Evolutionary conservation across 2,888 invertebrate species (phyloP).

Genomic region (Nomada fucata): DNA sequence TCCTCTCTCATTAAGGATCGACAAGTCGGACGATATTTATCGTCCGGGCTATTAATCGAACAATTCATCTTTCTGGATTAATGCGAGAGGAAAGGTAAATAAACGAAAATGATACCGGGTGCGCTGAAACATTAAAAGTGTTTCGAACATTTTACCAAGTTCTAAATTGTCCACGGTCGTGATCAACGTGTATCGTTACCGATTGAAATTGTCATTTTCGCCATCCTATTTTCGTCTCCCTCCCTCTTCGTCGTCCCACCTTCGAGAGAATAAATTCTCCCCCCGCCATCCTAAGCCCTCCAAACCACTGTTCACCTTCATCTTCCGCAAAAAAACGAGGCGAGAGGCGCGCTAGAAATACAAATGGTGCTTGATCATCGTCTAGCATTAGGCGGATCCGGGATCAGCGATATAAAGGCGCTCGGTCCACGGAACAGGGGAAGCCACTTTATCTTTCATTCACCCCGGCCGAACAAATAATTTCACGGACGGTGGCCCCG

Average conservation of each 20-base stretch:
- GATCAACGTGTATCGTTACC: too few species aligned
- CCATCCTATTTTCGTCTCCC: too few species aligned
- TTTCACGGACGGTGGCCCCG: slow-evolving; percentile 34
- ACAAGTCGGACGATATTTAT: slow-evolving; percentile 10
- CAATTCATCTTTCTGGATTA: slow-evolving; percentile 22
- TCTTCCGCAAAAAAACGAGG: neutral
- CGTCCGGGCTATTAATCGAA: slow-evolving; percentile 49
- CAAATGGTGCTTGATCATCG: slow-evolving; percentile 35
- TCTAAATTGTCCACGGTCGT: too few species aligned
- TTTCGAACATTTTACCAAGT: too few species aligned
- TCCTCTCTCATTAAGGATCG: slow-evolving; percentile 43
- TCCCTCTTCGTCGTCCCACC: neutral
- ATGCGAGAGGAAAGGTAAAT: neutral
- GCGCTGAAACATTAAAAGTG: too few species aligned
- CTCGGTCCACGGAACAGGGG: slow-evolving; percentile 26
- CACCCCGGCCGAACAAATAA: slow-evolving; percentile 56
- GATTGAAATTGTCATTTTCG: too few species aligned
- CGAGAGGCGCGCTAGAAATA: slow-evolving; percentile 20
- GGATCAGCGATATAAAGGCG: slow-evolving; percentile 38
- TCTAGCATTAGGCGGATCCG: slow-evolving; percentile 19
- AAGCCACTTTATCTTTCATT: slow-evolving; percentile 53
- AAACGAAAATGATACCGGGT: too few species aligned
- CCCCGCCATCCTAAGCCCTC: neutral
- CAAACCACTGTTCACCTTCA: neutral
- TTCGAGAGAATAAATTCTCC: neutral